These are phyloP conservation scores for Haliclystus octoradiatus DNA, from an alignment of 30 jellyfish, hydroid and myxozoan species.

Conservation along the genomic window DNA sequence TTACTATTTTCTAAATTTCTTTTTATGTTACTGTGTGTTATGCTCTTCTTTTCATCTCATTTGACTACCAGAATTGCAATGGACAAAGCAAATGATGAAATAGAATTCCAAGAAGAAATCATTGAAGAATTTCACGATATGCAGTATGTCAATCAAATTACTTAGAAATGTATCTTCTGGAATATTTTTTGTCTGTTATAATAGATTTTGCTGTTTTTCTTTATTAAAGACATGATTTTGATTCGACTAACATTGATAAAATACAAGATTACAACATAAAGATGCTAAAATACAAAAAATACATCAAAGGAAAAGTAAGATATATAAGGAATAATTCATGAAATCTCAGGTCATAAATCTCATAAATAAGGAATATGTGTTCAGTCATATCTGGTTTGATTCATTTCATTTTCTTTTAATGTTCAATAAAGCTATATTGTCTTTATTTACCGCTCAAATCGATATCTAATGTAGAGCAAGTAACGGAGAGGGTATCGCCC, in stretches of 20 bases:
- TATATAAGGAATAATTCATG: too few relatives aligned
- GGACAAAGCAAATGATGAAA: conserved; percentile 17
- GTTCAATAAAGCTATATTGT: too few relatives aligned
- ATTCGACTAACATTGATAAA: conserved; percentile 13
- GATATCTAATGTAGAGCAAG: too few relatives aligned
- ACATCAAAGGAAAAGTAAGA: conserved; percentile 49
- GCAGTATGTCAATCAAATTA: not conserved
- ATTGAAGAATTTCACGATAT: conserved; percentile 9
- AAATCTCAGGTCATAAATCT: too few relatives aligned
- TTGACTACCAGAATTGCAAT: conserved; percentile 18
- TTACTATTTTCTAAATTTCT: too few relatives aligned
- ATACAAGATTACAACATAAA: conserved; percentile 44
- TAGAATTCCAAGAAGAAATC: conserved; percentile 1
- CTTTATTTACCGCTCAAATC: too few relatives aligned
- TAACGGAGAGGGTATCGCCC: too few relatives aligned
- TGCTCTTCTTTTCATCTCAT: too few relatives aligned
- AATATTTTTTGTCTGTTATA: not conserved
- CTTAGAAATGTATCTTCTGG: not conserved
- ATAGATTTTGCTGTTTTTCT: not conserved
- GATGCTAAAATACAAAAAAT: conserved; percentile 63
- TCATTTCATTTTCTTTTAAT: too few relatives aligned
- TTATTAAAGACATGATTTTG: not conserved
- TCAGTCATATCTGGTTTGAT: too few relatives aligned
- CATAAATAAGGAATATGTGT: too few relatives aligned
- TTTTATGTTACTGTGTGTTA: too few relatives aligned